Percentiles rank a stretch among this genome's conserved stretches.
Conservation (phyloP, 30 jellyfish, hydroid and myxozoan genomes). For the Hydractinia echinata region DNA sequence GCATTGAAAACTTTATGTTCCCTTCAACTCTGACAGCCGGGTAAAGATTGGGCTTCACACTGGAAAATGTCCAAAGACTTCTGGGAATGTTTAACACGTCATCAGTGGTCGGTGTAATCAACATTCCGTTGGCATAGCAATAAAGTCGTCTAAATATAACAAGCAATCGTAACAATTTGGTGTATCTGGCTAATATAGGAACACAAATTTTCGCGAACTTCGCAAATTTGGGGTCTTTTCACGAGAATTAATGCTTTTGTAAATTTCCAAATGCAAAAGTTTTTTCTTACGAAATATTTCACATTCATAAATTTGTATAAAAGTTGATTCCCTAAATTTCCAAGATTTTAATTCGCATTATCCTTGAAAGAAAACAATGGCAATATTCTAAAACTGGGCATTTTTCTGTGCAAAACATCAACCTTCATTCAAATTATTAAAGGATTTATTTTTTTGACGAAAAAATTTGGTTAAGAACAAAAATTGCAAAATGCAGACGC, state of each 20-base stretch:
- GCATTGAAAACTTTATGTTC: background rate
- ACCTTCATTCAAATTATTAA: too few species aligned
- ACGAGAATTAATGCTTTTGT: too few species aligned
- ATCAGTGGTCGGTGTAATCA: constrained; percentile 9
- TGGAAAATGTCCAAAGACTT: constrained; percentile 1
- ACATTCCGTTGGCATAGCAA: background rate
- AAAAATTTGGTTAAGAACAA: too few species aligned
- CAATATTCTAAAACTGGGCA: background rate
- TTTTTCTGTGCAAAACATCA: too few species aligned
- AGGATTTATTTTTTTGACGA: too few species aligned
- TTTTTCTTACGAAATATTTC: too few species aligned
- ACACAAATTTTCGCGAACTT: background rate
- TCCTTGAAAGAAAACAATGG: background rate
- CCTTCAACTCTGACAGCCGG: constrained; percentile 5
- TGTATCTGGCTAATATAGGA: background rate
- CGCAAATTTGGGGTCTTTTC: too few species aligned
- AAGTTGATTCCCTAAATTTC: too few species aligned
- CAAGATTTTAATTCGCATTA: background rate
- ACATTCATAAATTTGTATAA: too few species aligned
- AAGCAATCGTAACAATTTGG: background rate
- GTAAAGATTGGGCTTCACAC: background rate
- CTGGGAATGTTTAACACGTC: constrained; percentile 7
- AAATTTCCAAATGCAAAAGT: too few species aligned
- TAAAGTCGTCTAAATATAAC: background rate
- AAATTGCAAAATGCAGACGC: too few species aligned